Base-by-base conservation (phyloP, 2,888 invertebrate genomes). In the Phengaris arion region DNA sequence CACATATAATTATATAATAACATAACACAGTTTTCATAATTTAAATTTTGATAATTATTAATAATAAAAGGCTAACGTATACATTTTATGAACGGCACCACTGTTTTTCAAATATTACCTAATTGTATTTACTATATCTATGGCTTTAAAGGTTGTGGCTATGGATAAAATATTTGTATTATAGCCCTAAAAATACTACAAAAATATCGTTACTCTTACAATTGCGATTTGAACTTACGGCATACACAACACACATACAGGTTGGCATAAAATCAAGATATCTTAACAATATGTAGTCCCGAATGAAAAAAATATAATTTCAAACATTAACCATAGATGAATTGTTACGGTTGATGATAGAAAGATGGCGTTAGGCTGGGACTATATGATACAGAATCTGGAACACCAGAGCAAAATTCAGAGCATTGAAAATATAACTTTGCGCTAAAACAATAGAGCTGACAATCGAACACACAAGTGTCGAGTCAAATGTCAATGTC, bases 161-260 rank as follows among this genome's bases (percentile, higher is more conserved):
- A 72, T 52, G 52, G 51, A 72, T 35, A 51, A 48, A 35, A 70
- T 70, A 72, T 72, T 35, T 72, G 52, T 72, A 52, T 54, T 72
- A 12, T 48, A 48, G 48, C 69, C 12, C 52, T 72, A 72, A 52
- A 72, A 15, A 7, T 52, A 35, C 52, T 72, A 72, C 72, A 72
- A 72, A 72, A 72, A 72, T 72, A 72, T 72, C 22, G 5, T 54
- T 48, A 69, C 46, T 69, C 69, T 72, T 52, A 72, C 52, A 72
- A 22, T 12, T 12, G 70, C 52, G 35, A 52, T 35, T 72, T 35
- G 52, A 54, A 72, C 52, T 72, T 45, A 64, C 45, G 64, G 35
- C 35, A 64, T 64, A 45, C 51, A 72, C 72, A 72, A 52, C 54
- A 52, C 13, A 52, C 51, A 35, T 54, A 72, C 72, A 35, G 54